phyloP scores from a whole-genome alignment of 2,113 vertebrate species.

The Limanda limanda region DNA sequence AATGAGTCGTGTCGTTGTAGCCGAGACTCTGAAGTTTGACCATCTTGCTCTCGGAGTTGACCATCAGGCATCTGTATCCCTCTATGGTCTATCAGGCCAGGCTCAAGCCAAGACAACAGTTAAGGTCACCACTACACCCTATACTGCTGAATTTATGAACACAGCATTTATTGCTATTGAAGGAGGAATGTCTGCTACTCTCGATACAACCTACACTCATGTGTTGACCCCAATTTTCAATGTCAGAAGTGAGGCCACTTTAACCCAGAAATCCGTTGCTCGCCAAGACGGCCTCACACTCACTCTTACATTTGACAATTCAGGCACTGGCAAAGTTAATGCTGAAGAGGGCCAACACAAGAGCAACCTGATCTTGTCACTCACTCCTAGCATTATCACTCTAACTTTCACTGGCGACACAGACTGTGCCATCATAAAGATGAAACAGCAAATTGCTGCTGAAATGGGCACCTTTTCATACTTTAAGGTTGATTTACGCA shows the following conservation, averaged over 20 bases:
- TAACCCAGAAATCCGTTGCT: constrained; percentile 80
- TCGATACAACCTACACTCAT: constrained; percentile 85
- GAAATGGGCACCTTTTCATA: constrained; percentile 79
- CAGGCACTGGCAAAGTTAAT: constrained; percentile 82
- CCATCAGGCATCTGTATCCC: constrained; percentile 81
- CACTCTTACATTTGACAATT: constrained; percentile 74
- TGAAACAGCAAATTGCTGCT: constrained; percentile 83
- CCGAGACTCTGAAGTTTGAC: constrained; percentile 84
- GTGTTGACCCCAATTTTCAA: constrained; percentile 75
- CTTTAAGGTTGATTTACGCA: constrained; percentile 81
- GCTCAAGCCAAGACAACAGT: constrained; percentile 83
- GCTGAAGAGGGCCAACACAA: constrained; percentile 83
- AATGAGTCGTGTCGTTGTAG: constrained; percentile 81
- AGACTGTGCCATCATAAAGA: constrained; percentile 80
- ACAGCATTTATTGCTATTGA: constrained; percentile 80
- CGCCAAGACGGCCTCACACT: constrained; percentile 76
- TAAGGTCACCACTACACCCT: constrained; percentile 79
- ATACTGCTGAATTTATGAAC: constrained; percentile 75
- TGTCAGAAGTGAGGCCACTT: constrained; percentile 81
- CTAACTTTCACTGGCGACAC: constrained; percentile 83
- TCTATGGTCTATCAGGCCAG: constrained; percentile 79
- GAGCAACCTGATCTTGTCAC: constrained; percentile 77
- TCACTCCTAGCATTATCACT: constrained; percentile 75
- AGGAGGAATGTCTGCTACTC: constrained; percentile 81
- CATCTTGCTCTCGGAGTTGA: constrained; percentile 81